These are phyloP conservation scores for Probosciger aterrimus DNA, from an alignment of 2,113 vertebrate species.

Conservation along the genomic window DNA sequence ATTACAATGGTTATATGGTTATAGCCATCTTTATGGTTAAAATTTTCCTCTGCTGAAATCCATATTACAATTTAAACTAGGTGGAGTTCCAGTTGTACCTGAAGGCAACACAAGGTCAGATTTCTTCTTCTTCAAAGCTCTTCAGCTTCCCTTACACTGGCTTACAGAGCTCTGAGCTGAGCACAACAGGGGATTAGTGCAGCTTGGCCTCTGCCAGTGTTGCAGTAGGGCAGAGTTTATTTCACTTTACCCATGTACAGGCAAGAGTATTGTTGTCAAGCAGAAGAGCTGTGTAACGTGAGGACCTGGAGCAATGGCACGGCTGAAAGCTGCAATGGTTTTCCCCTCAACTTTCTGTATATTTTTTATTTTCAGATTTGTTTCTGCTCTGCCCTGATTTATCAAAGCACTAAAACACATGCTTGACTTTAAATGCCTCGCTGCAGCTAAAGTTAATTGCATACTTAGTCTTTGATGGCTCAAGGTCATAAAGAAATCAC, in stretches of 20 bases:
- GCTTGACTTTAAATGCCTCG: constrained; percentile 31
- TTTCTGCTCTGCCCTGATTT: constrained; percentile 35
- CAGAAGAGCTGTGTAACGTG: not conserved
- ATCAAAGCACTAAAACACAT: constrained; percentile 52
- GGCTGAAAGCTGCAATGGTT: not conserved
- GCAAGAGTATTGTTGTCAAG: not conserved
- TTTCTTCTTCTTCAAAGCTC: not conserved
- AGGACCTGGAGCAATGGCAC: not conserved
- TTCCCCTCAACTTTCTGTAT: not conserved
- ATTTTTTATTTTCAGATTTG: constrained; percentile 41
- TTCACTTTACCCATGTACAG: not conserved
- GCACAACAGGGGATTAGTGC: not conserved
- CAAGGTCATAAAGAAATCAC: constrained; percentile 55
- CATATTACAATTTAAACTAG: not conserved
- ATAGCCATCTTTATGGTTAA: not conserved
- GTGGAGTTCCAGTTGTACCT: not conserved
- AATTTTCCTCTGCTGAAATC: not conserved
- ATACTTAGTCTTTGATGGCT: constrained; percentile 45
- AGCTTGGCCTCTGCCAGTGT: rapidly evolving
- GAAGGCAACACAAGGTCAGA: not conserved
- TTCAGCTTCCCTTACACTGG: rapidly evolving
- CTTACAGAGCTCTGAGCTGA: not conserved
- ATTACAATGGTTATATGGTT: not conserved
- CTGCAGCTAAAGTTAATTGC: constrained; percentile 47
- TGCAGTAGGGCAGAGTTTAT: rapidly evolving